Percentiles rank a stretch among this genome's conserved stretches.
Evolutionary conservation across 2,113 vertebrate species (phyloP).

Genomic region (Tinamus guttatus): DNA sequence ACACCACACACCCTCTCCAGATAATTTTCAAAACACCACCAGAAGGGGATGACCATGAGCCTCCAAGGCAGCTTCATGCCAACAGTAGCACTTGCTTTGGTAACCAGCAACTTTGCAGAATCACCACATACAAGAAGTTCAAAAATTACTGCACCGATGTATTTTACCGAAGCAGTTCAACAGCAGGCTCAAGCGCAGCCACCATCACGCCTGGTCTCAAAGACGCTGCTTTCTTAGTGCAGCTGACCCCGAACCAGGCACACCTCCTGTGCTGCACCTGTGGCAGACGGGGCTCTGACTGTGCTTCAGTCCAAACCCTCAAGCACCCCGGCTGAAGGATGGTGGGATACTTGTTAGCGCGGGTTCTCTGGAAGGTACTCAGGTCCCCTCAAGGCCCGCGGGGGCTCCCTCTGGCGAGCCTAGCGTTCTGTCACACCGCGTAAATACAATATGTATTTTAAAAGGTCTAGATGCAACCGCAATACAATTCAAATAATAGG

Average conservation of each 20-base stretch:
- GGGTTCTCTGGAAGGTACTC: too few species aligned
- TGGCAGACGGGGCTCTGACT: not conserved
- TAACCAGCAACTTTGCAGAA: constrained; percentile 2
- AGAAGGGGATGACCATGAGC: not conserved
- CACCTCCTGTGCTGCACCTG: not conserved
- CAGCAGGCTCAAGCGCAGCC: not conserved
- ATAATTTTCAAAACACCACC: constrained; percentile 18
- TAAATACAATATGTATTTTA: not conserved
- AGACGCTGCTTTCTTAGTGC: not conserved
- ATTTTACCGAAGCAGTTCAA: not conserved
- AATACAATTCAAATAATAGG: not conserved
- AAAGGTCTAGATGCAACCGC: not conserved
- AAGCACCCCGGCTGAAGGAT: not conserved
- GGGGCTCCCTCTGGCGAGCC: too few species aligned
- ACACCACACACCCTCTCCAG: not conserved
- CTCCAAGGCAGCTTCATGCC: not conserved
- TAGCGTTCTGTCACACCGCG: too few species aligned
- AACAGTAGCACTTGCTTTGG: constrained; percentile 4
- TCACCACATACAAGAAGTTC: not conserved
- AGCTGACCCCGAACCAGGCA: not conserved
- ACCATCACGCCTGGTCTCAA: constrained; percentile 2
- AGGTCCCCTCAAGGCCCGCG: too few species aligned
- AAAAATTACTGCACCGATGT: not conserved
- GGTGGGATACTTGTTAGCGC: too few species aligned
- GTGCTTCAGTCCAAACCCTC: not conserved